Conservation (phyloP, 2,797 vertebrate species). For the Poeciliopsis turneri region DNA sequence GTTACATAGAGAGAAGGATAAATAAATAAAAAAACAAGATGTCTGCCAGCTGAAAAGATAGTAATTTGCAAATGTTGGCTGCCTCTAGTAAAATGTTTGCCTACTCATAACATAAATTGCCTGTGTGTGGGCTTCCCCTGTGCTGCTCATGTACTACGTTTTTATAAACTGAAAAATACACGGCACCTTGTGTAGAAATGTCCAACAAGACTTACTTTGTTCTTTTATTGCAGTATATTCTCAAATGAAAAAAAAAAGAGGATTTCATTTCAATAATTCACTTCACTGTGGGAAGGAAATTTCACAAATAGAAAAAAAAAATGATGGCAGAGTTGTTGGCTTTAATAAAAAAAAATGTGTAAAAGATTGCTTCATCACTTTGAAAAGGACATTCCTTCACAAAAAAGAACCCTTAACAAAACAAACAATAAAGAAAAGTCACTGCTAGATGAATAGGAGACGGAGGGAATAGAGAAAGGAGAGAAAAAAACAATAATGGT, state of each 20-base stretch:
- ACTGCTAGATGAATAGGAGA: conserved; percentile 48
- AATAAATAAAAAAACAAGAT: conserved; percentile 5
- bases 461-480: conserved; percentile 5
- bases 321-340: not conserved
- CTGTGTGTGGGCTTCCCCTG: conserved; percentile 63
- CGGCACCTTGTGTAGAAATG: not conserved
- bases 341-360: not conserved
- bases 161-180: conserved; percentile 48
- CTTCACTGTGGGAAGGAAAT: not conserved
- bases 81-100: conserved; percentile 65
- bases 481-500: conserved; percentile 73
- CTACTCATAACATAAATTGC: conserved; percentile 66
- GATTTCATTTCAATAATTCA: not conserved
- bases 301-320: not conserved
- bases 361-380: not conserved
- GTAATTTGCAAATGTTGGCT: conserved; percentile 68
- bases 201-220: not conserved
- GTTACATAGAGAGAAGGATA: conserved; percentile 4
- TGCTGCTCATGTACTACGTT: conserved; percentile 47
- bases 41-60: conserved; percentile 71
- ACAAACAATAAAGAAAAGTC: conserved; percentile 57
- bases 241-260: not conserved
- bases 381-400: conserved; percentile 2
- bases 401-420: conserved; percentile 23
- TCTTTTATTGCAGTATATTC: not conserved